Evolutionary conservation across 2,113 vertebrate species (phyloP), one percentile per base, ranked within the genome.

Genomic region (Etheostoma cragini): DNA sequence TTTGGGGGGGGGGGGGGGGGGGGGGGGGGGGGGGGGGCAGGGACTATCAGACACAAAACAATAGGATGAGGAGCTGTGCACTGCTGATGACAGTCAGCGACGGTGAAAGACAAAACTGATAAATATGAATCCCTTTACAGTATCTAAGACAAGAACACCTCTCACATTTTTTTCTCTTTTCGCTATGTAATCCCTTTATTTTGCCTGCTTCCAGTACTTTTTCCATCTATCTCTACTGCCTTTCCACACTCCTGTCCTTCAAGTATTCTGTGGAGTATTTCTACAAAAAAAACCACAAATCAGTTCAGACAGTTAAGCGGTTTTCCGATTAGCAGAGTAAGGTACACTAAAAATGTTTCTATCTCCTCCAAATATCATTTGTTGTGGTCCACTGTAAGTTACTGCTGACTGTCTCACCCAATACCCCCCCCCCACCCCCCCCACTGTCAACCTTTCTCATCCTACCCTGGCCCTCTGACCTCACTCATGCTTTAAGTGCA

Each of bases 241-340:
- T 60, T 86, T 81, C 26, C 75, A 50, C 46, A 60, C 53, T 61
- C 35, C 7, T 76, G 70, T 73, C 62, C 72, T 52, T 68, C 16
- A 72, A 47, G 62, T 66, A n/a, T 72, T 71, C 57, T 49, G 60
- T 17, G 15, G 8, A 61, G 75, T 50, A 84, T 70, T n/a, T 71
- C 33, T 65, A 38, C n/a, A 77, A 63, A 24, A 75, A 52, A n/a
- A 71, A 71, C 26, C 30, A 16, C 45, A 8, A 65, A 57, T 50
- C 54, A 76, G 61, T 57, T 53, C 45, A 67, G 67, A 82, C 47
- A 24, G 60, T 52, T 61, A n/a, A 64, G 69, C 38, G 6, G 21
- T 68, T 77, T 47, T 76, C 56, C 1, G 4, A 13, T 45, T 64
- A 45, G 14, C 58, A 45, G 16, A 53, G 54, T 26, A 52, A 61